A percentile compares a stretch with the other conserved stretches of the same genome.
These are phyloP conservation scores for Apogon talboti DNA, from an alignment of 2,797 vertebrate species.

Conservation along the genomic window DNA sequence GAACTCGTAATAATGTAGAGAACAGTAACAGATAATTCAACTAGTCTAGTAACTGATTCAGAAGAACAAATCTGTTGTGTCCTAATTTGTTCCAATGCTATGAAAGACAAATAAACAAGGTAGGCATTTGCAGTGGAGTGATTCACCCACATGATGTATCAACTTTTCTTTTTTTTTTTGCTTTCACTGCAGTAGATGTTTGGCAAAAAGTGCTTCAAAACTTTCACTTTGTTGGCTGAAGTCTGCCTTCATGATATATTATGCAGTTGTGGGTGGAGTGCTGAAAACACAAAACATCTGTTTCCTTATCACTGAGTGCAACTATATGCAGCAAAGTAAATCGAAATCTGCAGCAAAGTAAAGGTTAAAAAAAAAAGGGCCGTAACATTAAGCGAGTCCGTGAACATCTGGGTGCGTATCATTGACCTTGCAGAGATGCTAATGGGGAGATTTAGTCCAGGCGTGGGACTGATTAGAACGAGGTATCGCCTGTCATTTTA, in stretches of 20 bases:
- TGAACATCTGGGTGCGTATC: slow-evolving; percentile 59
- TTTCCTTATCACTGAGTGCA: background rate
- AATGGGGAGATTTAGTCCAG: slow-evolving; percentile 74
- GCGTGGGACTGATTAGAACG: slow-evolving; percentile 63
- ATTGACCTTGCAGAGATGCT: slow-evolving; percentile 73
- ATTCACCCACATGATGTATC: slow-evolving; percentile 10
- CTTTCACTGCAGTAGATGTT: background rate
- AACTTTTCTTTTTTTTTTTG: background rate
- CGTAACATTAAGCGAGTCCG: slow-evolving; percentile 21
- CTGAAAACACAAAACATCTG: background rate
- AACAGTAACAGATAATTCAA: slow-evolving; percentile 1
- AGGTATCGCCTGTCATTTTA: slow-evolving; percentile 73
- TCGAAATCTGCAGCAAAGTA: background rate
- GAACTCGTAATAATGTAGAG: background rate
- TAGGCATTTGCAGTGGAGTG: background rate
- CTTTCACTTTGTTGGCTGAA: background rate
- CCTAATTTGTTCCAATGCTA: background rate
- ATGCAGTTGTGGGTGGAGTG: background rate
- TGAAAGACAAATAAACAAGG: slow-evolving; percentile 4
- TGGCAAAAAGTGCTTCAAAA: background rate
- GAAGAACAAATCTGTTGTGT: background rate
- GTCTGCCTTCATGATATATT: background rate
- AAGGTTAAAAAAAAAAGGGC: background rate
- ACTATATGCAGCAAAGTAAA: background rate
- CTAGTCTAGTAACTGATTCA: background rate